Conservation (phyloP, 2,113 vertebrate species). For the Hymenochirus boettgeri region DNA sequence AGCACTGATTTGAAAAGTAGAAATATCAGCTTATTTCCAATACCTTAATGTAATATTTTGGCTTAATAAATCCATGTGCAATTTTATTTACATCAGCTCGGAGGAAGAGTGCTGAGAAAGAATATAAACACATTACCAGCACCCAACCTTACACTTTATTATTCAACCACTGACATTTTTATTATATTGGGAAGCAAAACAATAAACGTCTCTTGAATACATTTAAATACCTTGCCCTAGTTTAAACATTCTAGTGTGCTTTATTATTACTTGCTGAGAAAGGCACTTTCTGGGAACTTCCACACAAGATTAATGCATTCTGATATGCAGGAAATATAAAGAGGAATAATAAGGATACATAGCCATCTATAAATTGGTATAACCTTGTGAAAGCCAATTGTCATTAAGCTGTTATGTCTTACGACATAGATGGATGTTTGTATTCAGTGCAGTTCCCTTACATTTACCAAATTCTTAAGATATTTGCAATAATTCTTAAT, state of each 20-base stretch:
- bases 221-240: conserved; percentile 15
- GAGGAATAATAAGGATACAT: conserved; percentile 33
- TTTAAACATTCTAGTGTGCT: conserved; percentile 14
- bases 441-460: conserved; percentile 17
- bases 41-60: no score
- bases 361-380: conserved; percentile 33
- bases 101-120: no score
- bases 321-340: conserved; percentile 29
- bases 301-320: conserved; percentile 28
- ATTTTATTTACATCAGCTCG: no score
- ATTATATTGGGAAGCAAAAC: neutral
- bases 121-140: no score
- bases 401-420: conserved; percentile 26
- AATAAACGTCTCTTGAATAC: conserved; percentile 11
- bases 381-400: conserved; percentile 32
- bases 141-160: no score
- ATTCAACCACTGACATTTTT: no score
- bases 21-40: no score
- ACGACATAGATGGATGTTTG: conserved; percentile 31
- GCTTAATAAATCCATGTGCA: no score
- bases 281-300: conserved; percentile 31
- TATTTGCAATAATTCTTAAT: no score
- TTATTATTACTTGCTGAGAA: conserved; percentile 30
- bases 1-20: no score
- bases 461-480: conserved; percentile 17